Evolutionary conservation across 2,113 vertebrate genomes (phyloP), one percentile per base, ranked within the genome.

Genomic region (Hippopotamus amphibius): DNA sequence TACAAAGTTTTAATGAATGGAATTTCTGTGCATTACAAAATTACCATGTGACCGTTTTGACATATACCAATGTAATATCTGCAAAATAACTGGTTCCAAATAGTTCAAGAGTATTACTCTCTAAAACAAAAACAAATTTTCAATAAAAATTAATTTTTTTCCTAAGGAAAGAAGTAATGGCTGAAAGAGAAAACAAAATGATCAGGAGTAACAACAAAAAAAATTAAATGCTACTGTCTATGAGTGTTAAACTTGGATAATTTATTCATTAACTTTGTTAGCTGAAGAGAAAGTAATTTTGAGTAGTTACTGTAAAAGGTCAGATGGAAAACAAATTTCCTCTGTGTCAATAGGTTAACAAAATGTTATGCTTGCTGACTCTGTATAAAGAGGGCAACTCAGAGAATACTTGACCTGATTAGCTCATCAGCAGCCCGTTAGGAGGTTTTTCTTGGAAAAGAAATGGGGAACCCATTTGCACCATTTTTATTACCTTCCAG

Each of bases 271-370:
- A 98, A 88, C 43, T 28, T 66, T 94, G 76, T 95, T 81, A 46
- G 92, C 57, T 28, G 84, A 95, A 96, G 92, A 94, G 59, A 97
- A 96, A 97, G 71, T 86, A 59, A 91, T 90, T 96, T 97, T 90
- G 77, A 96, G 87, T 46, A 66, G 72, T 95, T 83, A 96, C 71
- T 93, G 88, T 68, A 97, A 97, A 98, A 97, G 28, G 86, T 77
- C 65, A 97, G 50, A 96, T 95, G 89, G 76, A 97, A 98, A 98
- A 97, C 3, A 57, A 97, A 86, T 87, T 97, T 48, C 43, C 37
- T 95, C 57, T 66, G 26, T 95, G 95, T 90, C 93, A 96, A 96
- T 95, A 96, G 97, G 97, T 97, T 97, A 97, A 93, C 88, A 97
- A 94, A 83, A 97, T 97, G 83, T 93, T 97, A 53, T 95, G 97